Evolutionary conservation across 2,113 vertebrate species (phyloP), one percentile per base, ranked within the genome.

Genomic region (Lasiurus cinereus): DNA sequence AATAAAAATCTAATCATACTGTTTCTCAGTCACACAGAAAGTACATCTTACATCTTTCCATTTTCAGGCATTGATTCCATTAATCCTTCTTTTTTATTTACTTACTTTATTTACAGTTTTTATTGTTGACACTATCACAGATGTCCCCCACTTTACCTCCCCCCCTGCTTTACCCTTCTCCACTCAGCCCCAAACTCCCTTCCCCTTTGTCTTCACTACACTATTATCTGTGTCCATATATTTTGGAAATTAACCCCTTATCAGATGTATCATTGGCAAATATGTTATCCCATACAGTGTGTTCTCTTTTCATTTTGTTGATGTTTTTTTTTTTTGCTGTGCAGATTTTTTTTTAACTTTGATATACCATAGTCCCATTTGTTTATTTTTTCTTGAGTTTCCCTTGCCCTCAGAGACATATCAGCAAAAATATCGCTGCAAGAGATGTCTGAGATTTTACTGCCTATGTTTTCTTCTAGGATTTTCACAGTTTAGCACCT

Each of bases 1-100:
- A 33, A 12, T 78, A 62, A 12, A 89, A 79, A 24, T 83, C 12
- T 56, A 92, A 90, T 56, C 70, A 87, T 80, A 64, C 24, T 88
- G 10, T 48, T 48, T 72, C 66, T 74, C 33, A 78, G 11, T 76
- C n/a, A 52, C 56, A 76, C 19, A 64, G 69, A 96, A 92, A 88
- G 84, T 8, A n/a, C 16, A 76, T 62, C 10, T 4, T 14, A 70
- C n/a, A 69, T 50, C 80, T 93, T 72, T 19, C 5, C 10, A 80
- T 18, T 77, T 91, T 39, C 5, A 72, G 29, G 2, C 10, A 36
- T 52, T 39, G 21, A 88, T 77, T 74, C 31, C 64, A 84, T 19
- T 70, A 91, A 62, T 82, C 66, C 19, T 64, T 62, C 43, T 72
- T 76, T 16, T 67, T 67, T 16, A 18, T 67, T 67, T 67, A 67